A percentile compares a stretch with the other conserved stretches of the same genome.
Conservation (phyloP, 2,797 vertebrate species). For the Artibeus lituratus region DNA sequence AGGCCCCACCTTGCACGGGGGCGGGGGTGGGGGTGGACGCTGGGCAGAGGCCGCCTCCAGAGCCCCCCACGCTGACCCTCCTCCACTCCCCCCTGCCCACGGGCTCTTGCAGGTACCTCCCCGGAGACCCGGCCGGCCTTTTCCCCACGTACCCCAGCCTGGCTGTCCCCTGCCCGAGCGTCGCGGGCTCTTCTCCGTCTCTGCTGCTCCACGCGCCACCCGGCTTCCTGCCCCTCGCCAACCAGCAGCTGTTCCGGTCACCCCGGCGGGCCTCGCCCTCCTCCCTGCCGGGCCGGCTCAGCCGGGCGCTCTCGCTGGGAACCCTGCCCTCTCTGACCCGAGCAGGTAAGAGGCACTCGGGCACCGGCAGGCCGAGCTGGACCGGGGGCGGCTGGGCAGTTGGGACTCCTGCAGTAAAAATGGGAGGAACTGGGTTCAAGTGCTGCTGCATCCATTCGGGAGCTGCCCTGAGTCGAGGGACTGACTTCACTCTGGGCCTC, state of each 20-base stretch:
- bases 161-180: conserved; percentile 65
- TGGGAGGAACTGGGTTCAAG: background rate
- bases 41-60: background rate
- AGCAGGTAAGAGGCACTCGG: conserved; percentile 84
- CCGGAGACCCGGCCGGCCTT: conserved; percentile 81
- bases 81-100: background rate
- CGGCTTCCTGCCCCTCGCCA: conserved; percentile 88
- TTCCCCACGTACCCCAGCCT: conserved; percentile 79
- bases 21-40: background rate
- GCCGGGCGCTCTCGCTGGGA: conserved; percentile 92
- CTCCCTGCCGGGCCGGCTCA: conserved; percentile 93
- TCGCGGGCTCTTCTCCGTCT: conserved; percentile 53
- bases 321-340: conserved; percentile 92
- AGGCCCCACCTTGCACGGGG: background rate
- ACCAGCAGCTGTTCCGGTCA: conserved; percentile 84
- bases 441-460: rapidly evolving
- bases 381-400: rapidly evolving
- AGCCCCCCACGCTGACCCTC: background rate
- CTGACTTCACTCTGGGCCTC: background rate
- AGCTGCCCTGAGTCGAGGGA: background rate
- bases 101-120: conserved; percentile 89
- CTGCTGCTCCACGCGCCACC: conserved; percentile 89
- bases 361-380: rapidly evolving
- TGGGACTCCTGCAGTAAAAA: background rate
- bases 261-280: conserved; percentile 88